Base-by-base conservation (phyloP, 2,797 vertebrate species). In the Diceros bicornis region DNA sequence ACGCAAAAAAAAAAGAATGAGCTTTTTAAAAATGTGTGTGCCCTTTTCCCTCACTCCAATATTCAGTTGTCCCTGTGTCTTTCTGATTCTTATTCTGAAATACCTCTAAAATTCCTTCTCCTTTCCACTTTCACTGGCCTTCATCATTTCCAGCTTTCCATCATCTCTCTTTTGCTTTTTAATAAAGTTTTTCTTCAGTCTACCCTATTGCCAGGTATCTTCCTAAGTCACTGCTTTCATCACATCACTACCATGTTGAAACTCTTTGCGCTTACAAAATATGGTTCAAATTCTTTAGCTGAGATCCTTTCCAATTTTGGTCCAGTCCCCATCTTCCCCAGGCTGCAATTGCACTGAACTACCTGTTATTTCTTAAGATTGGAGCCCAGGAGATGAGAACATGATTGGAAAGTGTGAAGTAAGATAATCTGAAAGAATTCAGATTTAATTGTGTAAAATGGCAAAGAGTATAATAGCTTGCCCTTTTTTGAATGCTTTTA, bases 1-100 rank as follows among this genome's bases (percentile, higher is more conserved):
- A 44, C 11, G 20, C 18, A 5, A 6, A 32, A 75, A 84, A 34
- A 57, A 25, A 34, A 6, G 20, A 83, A 84, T 5, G 57, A 52
- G 69, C 83, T 96, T 92, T 86, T 55, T 23, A 89, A 87, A 69
- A 44, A 23, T 44, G 41, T 1, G 6, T 34, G 37, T 74, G 81
- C 57, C 61, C 34, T 94, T 92, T 55, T 13, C n/a, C 34, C 4
- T 89, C 57, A 21, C 27, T 37, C 27, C 32, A 13, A 7, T 5
- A 13, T 6, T 62, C 41, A 62, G 47, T 44, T 21, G 57, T 32
- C 57, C 20, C 41, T 21, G 17, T 0, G 21, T 41, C 61, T 34
- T 55, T 29, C 50, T 47, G 29, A 25, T 74, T 50, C 82, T 86
- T 17, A 14, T n/a, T 84, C 83, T 52, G 41, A 69, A 64, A 69